A percentile compares a stretch with the other conserved stretches of the same genome.
phyloP scores from a whole-genome alignment of 2,888 invertebrate genomes.

The Lucinisca nassula region DNA sequence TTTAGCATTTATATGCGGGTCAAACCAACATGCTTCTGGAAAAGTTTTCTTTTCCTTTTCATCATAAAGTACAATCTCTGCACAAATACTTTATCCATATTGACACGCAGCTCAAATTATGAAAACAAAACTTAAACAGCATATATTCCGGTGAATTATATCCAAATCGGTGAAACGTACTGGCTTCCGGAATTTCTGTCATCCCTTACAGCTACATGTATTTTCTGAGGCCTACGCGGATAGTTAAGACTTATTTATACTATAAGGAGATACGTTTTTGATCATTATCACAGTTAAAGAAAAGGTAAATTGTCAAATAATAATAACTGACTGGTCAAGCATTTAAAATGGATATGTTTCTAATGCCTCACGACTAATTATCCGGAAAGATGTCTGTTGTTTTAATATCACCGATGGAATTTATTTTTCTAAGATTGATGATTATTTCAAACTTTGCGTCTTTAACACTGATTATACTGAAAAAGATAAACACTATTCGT shows the following conservation, averaged over 20 bases:
- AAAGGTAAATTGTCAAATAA: not conserved
- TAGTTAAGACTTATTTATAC: not conserved
- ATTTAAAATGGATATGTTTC: not conserved
- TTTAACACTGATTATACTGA: not conserved
- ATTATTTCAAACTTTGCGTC: not conserved
- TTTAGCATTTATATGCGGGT: no score
- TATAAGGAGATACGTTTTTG: not conserved
- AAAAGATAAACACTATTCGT: not conserved
- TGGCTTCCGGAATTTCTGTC: no score
- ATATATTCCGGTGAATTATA: no score
- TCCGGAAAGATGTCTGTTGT: not conserved
- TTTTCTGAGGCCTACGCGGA: not conserved
- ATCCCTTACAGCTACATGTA: not conserved
- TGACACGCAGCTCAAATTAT: no score
- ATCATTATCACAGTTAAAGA: not conserved
- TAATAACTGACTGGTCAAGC: slow-evolving; percentile 5
- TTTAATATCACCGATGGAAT: not conserved
- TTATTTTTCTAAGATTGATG: slow-evolving; percentile 3
- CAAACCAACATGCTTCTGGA: no score
- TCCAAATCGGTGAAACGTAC: no score
- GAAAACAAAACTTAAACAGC: no score
- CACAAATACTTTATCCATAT: no score
- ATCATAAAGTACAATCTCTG: no score
- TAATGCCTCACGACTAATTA: slow-evolving; percentile 7
- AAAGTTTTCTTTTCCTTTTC: no score